Conservation (phyloP, 2,888 invertebrate genomes). For the Ophioninae sp. region DNA sequence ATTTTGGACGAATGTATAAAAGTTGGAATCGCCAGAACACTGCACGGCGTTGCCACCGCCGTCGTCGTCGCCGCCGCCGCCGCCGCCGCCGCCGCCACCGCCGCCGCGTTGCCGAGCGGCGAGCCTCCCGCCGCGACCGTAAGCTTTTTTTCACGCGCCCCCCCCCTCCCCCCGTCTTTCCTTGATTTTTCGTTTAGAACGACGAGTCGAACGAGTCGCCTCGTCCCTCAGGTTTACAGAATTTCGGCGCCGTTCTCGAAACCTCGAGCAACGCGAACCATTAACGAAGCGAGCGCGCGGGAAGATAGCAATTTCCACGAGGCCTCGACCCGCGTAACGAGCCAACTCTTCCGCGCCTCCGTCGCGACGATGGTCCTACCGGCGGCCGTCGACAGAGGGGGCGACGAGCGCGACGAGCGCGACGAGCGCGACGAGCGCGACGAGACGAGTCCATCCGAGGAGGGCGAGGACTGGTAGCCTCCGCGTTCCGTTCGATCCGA, state of each 20-base stretch:
- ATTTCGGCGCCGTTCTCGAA: conserved; percentile 48
- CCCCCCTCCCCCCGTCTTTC: too few relatives aligned
- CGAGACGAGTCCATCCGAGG: conserved; percentile 82
- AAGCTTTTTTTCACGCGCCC: neutral
- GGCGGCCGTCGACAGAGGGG: conserved; percentile 43
- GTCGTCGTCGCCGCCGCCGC: too few relatives aligned
- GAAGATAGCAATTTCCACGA: conserved; percentile 25
- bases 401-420: conserved; percentile 42
- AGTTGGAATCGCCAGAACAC: conserved; percentile 83
- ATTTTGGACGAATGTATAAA: conserved; percentile 86
- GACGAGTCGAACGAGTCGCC: too few relatives aligned
- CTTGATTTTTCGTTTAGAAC: neutral
- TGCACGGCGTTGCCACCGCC: conserved; percentile 2
- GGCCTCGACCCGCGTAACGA: conserved; percentile 34
- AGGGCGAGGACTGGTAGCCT: conserved; percentile 82
- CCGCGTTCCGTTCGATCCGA: too few relatives aligned
- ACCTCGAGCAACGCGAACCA: conserved; percentile 55
- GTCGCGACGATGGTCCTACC: conserved; percentile 62
- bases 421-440: conserved; percentile 77
- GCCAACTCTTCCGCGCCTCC: conserved; percentile 47
- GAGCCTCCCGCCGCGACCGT: conserved; percentile 1
- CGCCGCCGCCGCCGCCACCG: neutral
- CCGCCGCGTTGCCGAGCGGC: conserved; percentile 15
- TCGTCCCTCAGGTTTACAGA: conserved; percentile 37
- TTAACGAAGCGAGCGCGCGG: conserved; percentile 32